phyloP scores from a whole-genome alignment of 2,888 invertebrate species.

The Ditula angustiorana region DNA sequence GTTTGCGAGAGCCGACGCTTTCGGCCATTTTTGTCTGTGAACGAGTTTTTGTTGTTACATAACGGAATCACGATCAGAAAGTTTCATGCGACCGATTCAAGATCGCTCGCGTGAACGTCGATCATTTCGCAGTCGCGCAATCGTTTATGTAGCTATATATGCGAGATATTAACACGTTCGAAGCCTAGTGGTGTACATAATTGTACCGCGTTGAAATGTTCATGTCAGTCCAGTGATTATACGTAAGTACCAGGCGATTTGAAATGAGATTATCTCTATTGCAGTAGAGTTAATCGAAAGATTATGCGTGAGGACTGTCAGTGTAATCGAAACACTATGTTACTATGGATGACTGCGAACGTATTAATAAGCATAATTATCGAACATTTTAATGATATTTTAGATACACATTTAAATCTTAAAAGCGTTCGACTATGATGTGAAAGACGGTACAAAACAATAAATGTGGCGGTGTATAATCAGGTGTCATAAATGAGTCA shows the following conservation, averaged over 20 bases:
- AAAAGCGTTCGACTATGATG: not conserved
- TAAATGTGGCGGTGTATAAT: conserved; percentile 8
- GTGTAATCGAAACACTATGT: too few species aligned
- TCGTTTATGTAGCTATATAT: not conserved
- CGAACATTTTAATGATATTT: not conserved
- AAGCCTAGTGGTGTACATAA: too few species aligned
- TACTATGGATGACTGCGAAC: too few species aligned
- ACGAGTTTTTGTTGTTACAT: conserved; percentile 27
- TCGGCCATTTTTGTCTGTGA: conserved; percentile 70
- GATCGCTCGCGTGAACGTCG: conserved; percentile 10
- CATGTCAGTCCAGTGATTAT: too few species aligned
- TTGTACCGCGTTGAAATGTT: too few species aligned
- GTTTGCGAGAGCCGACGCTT: conserved; percentile 79
- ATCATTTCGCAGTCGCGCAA: not conserved
- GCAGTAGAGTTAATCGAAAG: too few species aligned
- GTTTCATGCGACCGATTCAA: conserved; percentile 6
- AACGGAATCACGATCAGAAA: conserved; percentile 16
- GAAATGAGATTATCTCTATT: too few species aligned
- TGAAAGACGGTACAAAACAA: not conserved
- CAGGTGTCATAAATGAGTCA: conserved; percentile 27
- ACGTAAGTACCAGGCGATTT: too few species aligned
- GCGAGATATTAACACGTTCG: not conserved
- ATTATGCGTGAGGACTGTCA: too few species aligned
- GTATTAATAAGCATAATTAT: not conserved
- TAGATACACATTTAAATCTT: not conserved